A percentile compares a stretch with the other conserved stretches of the same genome.
phyloP scores from a whole-genome alignment of 2,888 invertebrate genomes.

The Torymus aiolomorphi region DNA sequence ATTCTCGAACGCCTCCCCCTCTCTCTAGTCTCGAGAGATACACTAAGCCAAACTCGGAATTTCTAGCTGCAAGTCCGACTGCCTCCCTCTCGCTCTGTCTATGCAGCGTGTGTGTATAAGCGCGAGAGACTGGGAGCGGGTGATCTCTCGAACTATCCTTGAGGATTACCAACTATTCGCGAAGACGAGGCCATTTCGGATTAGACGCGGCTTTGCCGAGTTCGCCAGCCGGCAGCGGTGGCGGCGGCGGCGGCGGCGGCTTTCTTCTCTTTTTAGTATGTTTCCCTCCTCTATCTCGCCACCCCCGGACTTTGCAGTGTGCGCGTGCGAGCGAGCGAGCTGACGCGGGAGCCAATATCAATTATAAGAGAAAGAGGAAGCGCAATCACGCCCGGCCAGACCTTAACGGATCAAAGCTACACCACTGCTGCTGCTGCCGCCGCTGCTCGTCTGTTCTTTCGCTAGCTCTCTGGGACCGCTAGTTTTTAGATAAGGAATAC shows the following conservation, averaged over 20 bases:
- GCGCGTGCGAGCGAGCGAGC: constrained; percentile 40
- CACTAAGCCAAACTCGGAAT: constrained; percentile 58
- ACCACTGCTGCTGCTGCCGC: background rate
- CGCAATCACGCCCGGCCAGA: constrained; percentile 73
- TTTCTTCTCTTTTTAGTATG: constrained; percentile 51
- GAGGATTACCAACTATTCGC: constrained; percentile 75
- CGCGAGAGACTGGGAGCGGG: constrained; percentile 68
- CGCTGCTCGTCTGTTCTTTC: constrained; percentile 47
- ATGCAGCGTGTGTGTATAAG: constrained; percentile 31
- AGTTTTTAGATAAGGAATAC: constrained; percentile 75
- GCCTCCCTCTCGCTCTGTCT: background rate
- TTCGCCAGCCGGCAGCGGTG: constrained; percentile 45
- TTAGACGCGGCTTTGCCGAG: constrained; percentile 62
- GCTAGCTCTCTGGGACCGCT: constrained; percentile 69
- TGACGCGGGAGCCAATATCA: constrained; percentile 70
- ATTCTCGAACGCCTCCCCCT: constrained; percentile 60
- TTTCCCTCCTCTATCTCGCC: constrained; percentile 44
- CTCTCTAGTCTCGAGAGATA: constrained; percentile 3
- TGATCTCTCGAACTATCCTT: constrained; percentile 75
- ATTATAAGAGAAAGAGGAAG: constrained; percentile 75
- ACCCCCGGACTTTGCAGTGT: constrained; percentile 35
- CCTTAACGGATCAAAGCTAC: constrained; percentile 73
- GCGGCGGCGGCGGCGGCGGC: constrained; percentile 47
- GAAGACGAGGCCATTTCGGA: constrained; percentile 73
- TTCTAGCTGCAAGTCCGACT: constrained; percentile 53